These are phyloP conservation scores for Lepidocyrtoides sp. DNA, from an alignment of 2,888 invertebrate species.

Conservation along the genomic window DNA sequence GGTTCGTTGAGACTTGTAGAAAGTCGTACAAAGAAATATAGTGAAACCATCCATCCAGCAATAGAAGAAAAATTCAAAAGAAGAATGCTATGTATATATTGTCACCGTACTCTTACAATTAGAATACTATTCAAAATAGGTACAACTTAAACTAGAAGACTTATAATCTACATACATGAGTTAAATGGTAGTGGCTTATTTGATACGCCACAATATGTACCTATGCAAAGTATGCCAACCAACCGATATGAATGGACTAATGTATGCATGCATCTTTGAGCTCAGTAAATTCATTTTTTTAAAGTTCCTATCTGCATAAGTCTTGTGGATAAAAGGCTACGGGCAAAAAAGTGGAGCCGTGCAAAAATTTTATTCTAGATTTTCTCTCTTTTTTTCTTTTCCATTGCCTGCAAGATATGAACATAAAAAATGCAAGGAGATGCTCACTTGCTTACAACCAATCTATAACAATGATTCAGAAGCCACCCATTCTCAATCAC, in stretches of 20 bases:
- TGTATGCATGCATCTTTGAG: not conserved
- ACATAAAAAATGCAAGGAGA: conserved; percentile 40
- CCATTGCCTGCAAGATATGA: not conserved
- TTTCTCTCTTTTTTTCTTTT: conserved; percentile 18
- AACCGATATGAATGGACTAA: too few relatives aligned
- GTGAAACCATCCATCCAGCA: too few relatives aligned
- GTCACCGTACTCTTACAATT: too few relatives aligned
- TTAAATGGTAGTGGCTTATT: not conserved
- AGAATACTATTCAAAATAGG: too few relatives aligned
- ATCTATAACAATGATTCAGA: too few relatives aligned
- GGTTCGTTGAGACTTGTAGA: not conserved
- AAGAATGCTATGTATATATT: too few relatives aligned
- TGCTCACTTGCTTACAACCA: not conserved
- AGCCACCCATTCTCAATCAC: too few relatives aligned
- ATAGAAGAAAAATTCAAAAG: too few relatives aligned
- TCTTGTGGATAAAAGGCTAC: not conserved
- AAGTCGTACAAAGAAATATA: not conserved
- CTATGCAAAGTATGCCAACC: too few relatives aligned
- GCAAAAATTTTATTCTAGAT: conserved; percentile 26
- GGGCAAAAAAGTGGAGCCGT: conserved; percentile 49
- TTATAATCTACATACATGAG: too few relatives aligned
- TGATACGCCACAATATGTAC: not conserved
- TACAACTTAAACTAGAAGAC: too few relatives aligned
- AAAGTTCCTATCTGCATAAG: conserved; percentile 14
- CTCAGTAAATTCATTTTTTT: not conserved